A percentile compares a stretch with the other conserved stretches of the same genome.
phyloP scores from a whole-genome alignment of 2,888 invertebrate genomes.

The Eristalis tenax region DNA sequence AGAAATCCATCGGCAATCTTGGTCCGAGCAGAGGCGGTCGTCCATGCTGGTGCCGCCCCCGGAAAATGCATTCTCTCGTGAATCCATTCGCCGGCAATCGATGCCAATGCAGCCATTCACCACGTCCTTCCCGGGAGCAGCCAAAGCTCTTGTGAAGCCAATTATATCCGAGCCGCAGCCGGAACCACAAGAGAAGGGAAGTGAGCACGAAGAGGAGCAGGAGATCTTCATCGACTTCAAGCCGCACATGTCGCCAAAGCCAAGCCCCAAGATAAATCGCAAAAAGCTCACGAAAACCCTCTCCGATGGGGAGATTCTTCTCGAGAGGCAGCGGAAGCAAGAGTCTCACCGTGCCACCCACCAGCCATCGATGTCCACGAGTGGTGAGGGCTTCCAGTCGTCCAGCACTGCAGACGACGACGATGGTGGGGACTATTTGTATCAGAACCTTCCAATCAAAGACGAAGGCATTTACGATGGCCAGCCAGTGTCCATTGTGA shows the following conservation, averaged over 20 bases:
- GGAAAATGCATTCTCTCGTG: slow-evolving; percentile 59
- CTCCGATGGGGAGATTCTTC: slow-evolving; percentile 82
- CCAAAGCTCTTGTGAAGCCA: slow-evolving; percentile 74
- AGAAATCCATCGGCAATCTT: slow-evolving; percentile 60
- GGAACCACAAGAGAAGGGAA: slow-evolving; percentile 75
- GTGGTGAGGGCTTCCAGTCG: slow-evolving; percentile 40
- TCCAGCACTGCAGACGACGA: slow-evolving; percentile 63
- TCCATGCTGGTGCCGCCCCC: slow-evolving; percentile 52
- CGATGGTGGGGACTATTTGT: slow-evolving; percentile 75
- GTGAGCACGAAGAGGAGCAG: slow-evolving; percentile 84
- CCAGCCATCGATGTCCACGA: slow-evolving; percentile 25
- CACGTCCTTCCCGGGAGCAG: slow-evolving; percentile 31
- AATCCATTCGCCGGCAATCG: slow-evolving; percentile 65
- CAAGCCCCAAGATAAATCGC: slow-evolving; percentile 83
- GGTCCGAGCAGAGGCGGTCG: slow-evolving; percentile 59
- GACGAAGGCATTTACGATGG: slow-evolving; percentile 73
- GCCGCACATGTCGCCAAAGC: slow-evolving; percentile 87
- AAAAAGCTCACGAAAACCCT: slow-evolving; percentile 87
- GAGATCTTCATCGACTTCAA: slow-evolving; percentile 95
- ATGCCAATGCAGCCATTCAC: slow-evolving; percentile 71
- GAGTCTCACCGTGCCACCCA: slow-evolving; percentile 42
- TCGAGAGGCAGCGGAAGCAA: slow-evolving; percentile 50
- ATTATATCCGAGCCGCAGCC: slow-evolving; percentile 75
- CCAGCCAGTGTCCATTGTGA: slow-evolving; percentile 55
- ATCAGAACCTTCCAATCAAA: slow-evolving; percentile 77